Conservation (phyloP, 2,797 vertebrate genomes). For the Steatocranus sp. region DNA sequence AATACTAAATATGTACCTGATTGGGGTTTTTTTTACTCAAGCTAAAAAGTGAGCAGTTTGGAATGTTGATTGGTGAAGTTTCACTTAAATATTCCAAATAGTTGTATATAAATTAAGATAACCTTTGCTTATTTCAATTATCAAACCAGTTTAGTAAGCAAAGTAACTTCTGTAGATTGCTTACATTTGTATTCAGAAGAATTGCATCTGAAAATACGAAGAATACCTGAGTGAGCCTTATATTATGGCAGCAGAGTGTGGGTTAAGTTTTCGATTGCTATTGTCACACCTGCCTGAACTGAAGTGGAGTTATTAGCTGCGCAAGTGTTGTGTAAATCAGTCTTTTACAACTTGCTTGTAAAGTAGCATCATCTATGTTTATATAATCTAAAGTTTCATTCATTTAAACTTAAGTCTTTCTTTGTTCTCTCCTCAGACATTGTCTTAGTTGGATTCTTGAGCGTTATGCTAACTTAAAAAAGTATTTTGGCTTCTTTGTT, state of each 20-base stretch:
- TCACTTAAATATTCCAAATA: not conserved
- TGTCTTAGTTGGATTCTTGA: not conserved
- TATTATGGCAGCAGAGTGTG: not conserved
- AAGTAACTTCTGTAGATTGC: not conserved
- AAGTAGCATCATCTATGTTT: not conserved
- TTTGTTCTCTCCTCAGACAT: not conserved
- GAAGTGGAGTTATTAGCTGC: not conserved
- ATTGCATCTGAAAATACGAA: not conserved
- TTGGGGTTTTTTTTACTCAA: not conserved
- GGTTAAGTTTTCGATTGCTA: not conserved
- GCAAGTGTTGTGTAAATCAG: not conserved
- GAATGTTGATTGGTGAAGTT: not conserved
- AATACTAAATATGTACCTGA: not conserved
- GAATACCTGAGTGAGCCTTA: not conserved
- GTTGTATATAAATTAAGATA: not conserved
- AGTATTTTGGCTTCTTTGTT: not conserved
- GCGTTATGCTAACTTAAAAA: not conserved
- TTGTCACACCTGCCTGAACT: not conserved
- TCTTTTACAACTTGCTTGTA: not conserved
- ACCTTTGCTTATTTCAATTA: not conserved
- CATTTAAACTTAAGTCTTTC: not conserved
- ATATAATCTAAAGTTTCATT: not conserved
- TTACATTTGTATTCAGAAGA: not conserved
- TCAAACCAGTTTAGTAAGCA: not conserved
- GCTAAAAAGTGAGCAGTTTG: not conserved